phyloP scores from a whole-genome alignment of 2,888 invertebrate species.

The Chelonus formosanus region DNA sequence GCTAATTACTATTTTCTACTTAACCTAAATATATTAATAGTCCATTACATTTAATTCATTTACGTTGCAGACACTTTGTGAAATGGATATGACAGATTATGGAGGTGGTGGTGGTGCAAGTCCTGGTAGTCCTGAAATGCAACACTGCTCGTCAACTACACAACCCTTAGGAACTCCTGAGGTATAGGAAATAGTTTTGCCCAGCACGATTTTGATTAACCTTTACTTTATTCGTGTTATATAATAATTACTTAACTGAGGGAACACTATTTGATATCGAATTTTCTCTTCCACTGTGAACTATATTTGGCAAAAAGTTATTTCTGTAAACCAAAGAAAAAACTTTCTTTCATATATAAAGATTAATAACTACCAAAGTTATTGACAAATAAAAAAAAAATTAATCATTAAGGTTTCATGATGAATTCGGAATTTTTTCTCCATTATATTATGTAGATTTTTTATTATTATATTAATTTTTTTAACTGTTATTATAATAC shows the following conservation, averaged over 20 bases:
- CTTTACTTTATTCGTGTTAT: no score
- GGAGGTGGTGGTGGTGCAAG: conserved; percentile 67
- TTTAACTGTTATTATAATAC: background rate
- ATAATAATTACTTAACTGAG: no score
- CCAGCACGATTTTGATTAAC: no score
- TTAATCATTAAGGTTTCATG: no score
- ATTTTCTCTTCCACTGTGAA: no score
- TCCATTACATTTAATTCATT: background rate
- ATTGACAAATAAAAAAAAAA: no score
- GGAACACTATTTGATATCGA: no score
- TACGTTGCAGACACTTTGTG: conserved; percentile 50
- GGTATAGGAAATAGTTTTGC: conserved; percentile 56
- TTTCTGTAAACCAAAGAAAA: no score
- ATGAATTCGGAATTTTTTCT: no score
- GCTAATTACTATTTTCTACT: background rate
- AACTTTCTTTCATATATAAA: no score
- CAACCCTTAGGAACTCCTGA: conserved; percentile 72
- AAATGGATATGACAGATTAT: conserved; percentile 60
- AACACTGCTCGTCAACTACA: conserved; percentile 90
- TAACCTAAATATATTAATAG: conserved; percentile 15
- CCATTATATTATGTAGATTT: background rate
- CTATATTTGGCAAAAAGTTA: no score
- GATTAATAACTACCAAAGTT: no score
- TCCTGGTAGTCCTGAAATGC: conserved; percentile 83
- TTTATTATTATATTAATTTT: background rate